Conservation (phyloP, 2,888 invertebrate genomes). For the Panzeria rudis region DNA sequence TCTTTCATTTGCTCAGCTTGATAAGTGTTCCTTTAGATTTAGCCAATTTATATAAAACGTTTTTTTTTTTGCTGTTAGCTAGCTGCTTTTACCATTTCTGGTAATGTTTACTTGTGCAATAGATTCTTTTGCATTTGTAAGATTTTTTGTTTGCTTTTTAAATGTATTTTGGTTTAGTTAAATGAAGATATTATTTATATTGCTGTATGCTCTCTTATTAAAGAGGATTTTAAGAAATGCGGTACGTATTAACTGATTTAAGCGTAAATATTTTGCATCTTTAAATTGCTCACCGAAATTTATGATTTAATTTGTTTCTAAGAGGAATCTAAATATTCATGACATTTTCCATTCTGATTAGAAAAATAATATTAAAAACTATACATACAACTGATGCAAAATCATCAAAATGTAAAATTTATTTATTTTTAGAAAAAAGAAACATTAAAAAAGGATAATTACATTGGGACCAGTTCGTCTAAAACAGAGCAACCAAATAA, state of each 20-base stretch:
- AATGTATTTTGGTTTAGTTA: conserved; percentile 15
- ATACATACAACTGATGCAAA: too few species aligned
- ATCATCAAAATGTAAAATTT: too few species aligned
- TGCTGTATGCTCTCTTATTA: not conserved
- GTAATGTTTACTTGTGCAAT: conserved; percentile 19
- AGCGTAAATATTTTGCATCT: not conserved
- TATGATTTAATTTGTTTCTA: not conserved
- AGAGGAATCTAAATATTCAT: too few species aligned
- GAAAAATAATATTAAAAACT: too few species aligned
- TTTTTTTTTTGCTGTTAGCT: not conserved
- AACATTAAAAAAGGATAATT: too few species aligned
- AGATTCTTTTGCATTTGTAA: conserved; percentile 14
- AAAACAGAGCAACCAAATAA: too few species aligned
- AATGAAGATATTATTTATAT: conserved; percentile 19
- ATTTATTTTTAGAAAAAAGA: too few species aligned
- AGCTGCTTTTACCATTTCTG: not conserved
- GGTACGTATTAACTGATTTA: not conserved
- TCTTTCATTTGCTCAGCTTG: conserved; percentile 44
- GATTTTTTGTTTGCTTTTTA: conserved; percentile 8
- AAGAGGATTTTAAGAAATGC: not conserved
- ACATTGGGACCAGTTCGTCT: too few species aligned
- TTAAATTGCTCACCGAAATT: not conserved
- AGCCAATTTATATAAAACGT: conserved; percentile 61
- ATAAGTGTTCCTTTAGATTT: conserved; percentile 63
- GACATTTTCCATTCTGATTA: too few species aligned